A percentile compares a stretch with the other conserved stretches of the same genome.
These are phyloP conservation scores for Numida meleagris DNA, from an alignment of 2,113 vertebrate species.

Conservation along the genomic window DNA sequence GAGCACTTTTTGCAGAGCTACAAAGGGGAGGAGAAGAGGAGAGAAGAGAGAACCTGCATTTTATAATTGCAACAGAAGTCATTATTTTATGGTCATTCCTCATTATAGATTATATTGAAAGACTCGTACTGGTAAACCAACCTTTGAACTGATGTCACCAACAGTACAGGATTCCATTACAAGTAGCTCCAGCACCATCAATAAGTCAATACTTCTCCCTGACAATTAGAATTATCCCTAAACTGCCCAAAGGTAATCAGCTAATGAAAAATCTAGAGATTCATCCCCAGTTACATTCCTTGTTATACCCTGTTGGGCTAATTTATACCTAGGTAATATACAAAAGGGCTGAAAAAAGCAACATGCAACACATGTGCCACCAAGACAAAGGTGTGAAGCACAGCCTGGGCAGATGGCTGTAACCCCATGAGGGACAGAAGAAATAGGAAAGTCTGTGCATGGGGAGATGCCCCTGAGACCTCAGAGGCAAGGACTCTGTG, in stretches of 20 bases:
- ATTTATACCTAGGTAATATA: not conserved
- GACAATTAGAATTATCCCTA: not conserved
- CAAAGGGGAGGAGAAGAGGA: not conserved
- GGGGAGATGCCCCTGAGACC: not conserved
- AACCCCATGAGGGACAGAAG: not conserved
- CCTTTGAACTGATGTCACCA: not conserved
- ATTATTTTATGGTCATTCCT: not conserved
- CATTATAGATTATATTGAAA: not conserved
- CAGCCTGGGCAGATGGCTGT: not conserved
- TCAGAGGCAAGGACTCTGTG: not conserved
- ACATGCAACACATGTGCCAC: not conserved
- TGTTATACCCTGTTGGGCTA: not conserved
- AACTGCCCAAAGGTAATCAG: not conserved
- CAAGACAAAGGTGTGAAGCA: not conserved
- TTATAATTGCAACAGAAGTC: not conserved
- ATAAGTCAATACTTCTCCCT: not conserved
- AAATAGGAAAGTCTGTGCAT: not conserved
- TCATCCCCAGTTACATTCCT: not conserved
- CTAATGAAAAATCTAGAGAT: not conserved
- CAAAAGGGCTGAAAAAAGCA: fast-evolving
- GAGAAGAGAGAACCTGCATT: not conserved
- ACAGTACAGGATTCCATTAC: not conserved
- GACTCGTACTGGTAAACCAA: not conserved
- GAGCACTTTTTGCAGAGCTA: not conserved
- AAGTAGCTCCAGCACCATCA: not conserved